These are phyloP conservation scores for Lordiphosa collinella DNA, from an alignment of 1,140 invertebrate species.

Conservation along the genomic window DNA sequence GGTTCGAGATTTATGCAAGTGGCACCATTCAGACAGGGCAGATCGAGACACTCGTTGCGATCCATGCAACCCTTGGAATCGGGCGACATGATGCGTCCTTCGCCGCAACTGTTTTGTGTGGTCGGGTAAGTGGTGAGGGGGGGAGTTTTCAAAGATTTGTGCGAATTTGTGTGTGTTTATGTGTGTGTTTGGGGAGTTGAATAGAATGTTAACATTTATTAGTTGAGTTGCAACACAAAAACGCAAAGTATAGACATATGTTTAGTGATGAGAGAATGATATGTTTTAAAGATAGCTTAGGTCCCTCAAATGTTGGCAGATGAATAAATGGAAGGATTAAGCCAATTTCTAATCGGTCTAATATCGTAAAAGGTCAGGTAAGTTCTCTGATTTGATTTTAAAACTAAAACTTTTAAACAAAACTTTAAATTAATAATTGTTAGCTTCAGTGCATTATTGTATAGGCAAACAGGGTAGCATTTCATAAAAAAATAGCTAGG, in stretches of 20 bases:
- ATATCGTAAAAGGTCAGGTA: conserved; percentile 1
- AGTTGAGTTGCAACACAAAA: conserved; percentile 31
- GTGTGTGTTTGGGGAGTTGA: not conserved
- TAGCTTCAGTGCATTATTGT: no score
- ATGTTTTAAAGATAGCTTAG: conserved; percentile 7
- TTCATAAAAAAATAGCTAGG: no score
- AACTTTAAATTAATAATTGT: no score
- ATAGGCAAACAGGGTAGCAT: no score
- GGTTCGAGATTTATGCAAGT: conserved; percentile 94
- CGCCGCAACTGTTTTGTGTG: conserved; percentile 87
- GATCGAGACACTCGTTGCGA: conserved; percentile 95
- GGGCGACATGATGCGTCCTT: conserved; percentile 91
- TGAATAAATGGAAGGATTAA: no score
- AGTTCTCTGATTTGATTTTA: conserved; percentile 7
- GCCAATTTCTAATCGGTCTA: no score
- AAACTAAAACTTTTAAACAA: no score
- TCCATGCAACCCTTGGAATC: conserved; percentile 95
- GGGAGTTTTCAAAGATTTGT: conserved; percentile 6
- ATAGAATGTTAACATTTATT: conserved; percentile 22
- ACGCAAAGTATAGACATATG: conserved; percentile 22
- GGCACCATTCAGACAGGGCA: conserved; percentile 94
- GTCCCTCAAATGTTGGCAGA: not conserved
- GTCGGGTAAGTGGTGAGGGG: no score
- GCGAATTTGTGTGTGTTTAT: not conserved
- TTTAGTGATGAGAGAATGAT: conserved; percentile 29